These are phyloP conservation scores for Beroe ovata DNA, from an alignment of 37 sponge, comb jelly and placozoan genomes.

Conservation along the genomic window DNA sequence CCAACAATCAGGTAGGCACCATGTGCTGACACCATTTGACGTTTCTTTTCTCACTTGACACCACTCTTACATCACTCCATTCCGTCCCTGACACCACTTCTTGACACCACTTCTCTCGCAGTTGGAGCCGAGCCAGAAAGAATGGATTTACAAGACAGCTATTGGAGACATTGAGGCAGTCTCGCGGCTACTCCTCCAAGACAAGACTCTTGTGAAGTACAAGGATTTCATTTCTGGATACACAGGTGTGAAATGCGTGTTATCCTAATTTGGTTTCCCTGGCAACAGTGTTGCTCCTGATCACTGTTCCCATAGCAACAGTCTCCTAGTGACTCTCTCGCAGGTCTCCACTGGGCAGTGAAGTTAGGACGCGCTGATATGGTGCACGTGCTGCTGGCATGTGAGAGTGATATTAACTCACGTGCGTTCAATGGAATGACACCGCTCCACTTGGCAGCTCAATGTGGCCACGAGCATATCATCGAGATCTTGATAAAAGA, in stretches of 20 bases:
- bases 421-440: constrained; percentile 43
- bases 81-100: too few relatives aligned
- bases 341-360: constrained; percentile 59
- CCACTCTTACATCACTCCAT: too few relatives aligned
- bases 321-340: background rate
- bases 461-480: constrained; percentile 19
- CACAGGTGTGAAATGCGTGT: constrained; percentile 5
- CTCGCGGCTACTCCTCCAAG: constrained; percentile 15
- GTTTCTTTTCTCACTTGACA: too few relatives aligned
- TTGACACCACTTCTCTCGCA: background rate
- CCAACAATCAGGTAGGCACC: constrained; percentile 25
- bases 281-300: too few relatives aligned
- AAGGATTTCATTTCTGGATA: constrained; percentile 8
- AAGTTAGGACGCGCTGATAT: constrained; percentile 27
- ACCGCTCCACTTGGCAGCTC: constrained; percentile 47
- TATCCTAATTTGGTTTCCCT: too few relatives aligned
- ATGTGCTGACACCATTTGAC: too few relatives aligned
- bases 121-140: constrained; percentile 23
- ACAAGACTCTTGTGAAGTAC: constrained; percentile 27
- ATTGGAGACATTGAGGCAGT: constrained; percentile 12
- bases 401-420: constrained; percentile 23
- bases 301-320: too few relatives aligned
- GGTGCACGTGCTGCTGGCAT: constrained; percentile 45
- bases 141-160: constrained; percentile 16
- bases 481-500: constrained; percentile 16